Percentiles rank a stretch among this genome's conserved stretches.
Conservation (phyloP, 2,113 vertebrate species). For the Carassius gibelio region DNA sequence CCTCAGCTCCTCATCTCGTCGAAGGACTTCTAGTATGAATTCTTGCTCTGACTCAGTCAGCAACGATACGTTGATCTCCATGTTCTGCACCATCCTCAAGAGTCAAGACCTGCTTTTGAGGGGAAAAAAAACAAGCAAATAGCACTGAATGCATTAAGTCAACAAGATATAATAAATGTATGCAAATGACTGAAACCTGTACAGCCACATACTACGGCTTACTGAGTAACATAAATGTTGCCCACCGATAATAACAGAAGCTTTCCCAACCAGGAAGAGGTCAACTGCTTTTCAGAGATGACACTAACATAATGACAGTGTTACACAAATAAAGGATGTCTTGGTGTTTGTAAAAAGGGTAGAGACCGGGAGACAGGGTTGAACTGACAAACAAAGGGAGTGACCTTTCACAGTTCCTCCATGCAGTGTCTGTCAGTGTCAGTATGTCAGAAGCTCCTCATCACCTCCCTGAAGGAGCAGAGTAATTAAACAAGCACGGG, state of each 20-base stretch:
- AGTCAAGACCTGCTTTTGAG: not conserved
- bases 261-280: not conserved
- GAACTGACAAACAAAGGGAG: slow-evolving; percentile 20
- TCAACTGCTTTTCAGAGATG: not conserved
- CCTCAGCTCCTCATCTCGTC: slow-evolving; percentile 86
- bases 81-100: slow-evolving; percentile 76
- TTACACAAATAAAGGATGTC: slow-evolving; percentile 41
- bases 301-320: not conserved
- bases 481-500: slow-evolving; percentile 35
- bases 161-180: slow-evolving; percentile 25
- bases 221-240: not conserved
- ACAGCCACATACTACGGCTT: not conserved
- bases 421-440: not conserved
- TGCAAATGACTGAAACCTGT: not conserved
- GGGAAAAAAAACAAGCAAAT: not conserved
- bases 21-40: slow-evolving; percentile 86
- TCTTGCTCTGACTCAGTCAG: slow-evolving; percentile 85
- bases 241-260: not conserved
- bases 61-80: slow-evolving; percentile 88
- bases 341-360: slow-evolving; percentile 17
- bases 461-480: slow-evolving; percentile 25
- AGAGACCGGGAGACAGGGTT: slow-evolving; percentile 28
- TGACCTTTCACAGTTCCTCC: slow-evolving; percentile 19
- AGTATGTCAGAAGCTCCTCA: not conserved
- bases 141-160: not conserved